Evolutionary conservation across 2,888 invertebrate species (phyloP).

Genomic region (Mellilla xanthometata): DNA sequence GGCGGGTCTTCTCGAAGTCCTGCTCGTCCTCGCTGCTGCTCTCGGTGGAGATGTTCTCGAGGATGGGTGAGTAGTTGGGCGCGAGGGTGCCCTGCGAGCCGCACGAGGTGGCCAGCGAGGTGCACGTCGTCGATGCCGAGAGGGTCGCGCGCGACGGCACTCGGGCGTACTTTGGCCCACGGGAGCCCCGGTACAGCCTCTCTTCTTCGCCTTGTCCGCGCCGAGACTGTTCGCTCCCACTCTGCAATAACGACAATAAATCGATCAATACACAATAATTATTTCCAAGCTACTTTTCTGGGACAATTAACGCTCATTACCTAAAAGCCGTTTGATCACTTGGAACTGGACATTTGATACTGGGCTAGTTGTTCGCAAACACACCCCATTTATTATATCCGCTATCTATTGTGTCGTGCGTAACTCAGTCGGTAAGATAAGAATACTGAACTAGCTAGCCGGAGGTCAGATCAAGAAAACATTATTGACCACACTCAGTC

Average conservation of each 20-base stretch:
- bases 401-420: slow-evolving; percentile 75
- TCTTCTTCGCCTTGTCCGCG: slow-evolving; percentile 74
- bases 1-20: slow-evolving; percentile 80
- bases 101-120: slow-evolving; percentile 81
- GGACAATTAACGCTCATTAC: slow-evolving; percentile 37
- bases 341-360: slow-evolving; percentile 57
- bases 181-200: slow-evolving; percentile 58
- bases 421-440: slow-evolving; percentile 63
- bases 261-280: slow-evolving; percentile 20
- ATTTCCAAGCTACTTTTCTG: neutral
- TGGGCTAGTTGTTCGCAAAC: slow-evolving; percentile 66
- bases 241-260: slow-evolving; percentile 52
- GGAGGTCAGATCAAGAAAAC: slow-evolving; percentile 69
- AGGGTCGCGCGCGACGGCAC: slow-evolving; percentile 77
- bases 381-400: slow-evolving; percentile 74
- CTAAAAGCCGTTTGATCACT: slow-evolving; percentile 45
- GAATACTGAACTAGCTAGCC: slow-evolving; percentile 56
- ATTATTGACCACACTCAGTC: slow-evolving; percentile 63
- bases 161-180: slow-evolving; percentile 73
- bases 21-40: slow-evolving; percentile 79
- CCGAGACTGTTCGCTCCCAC: slow-evolving; percentile 68
- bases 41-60: slow-evolving; percentile 67
- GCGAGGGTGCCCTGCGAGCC: slow-evolving; percentile 73
- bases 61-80: slow-evolving; percentile 70
- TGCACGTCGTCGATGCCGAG: slow-evolving; percentile 83